Evolutionary conservation across 1,140 invertebrate genomes (phyloP).

Genomic region (Ganaspis sp.): DNA sequence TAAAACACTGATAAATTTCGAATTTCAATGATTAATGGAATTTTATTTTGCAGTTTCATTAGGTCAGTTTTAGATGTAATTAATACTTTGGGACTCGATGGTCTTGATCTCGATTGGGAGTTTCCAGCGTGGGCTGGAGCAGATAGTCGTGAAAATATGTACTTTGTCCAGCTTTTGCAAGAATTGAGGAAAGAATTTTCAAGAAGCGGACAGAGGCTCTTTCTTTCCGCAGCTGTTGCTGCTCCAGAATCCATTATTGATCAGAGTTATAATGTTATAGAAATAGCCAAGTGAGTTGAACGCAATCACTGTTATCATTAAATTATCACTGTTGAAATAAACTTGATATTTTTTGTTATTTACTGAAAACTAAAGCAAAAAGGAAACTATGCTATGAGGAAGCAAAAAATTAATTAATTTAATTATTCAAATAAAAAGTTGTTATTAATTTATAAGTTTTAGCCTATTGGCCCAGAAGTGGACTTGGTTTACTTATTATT

Average conservation of each 20-base stretch:
- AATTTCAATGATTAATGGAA: too few relatives aligned
- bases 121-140: slow-evolving; percentile 80
- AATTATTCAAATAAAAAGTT: too few relatives aligned
- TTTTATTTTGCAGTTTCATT: slow-evolving; percentile 79
- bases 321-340: too few relatives aligned
- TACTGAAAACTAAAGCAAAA: too few relatives aligned
- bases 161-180: slow-evolving; percentile 84
- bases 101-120: slow-evolving; percentile 92
- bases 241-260: slow-evolving; percentile 85
- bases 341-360: neutral
- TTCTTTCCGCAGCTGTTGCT: slow-evolving; percentile 86
- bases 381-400: too few relatives aligned
- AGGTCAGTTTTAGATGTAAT: slow-evolving; percentile 80
- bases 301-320: slow-evolving; percentile 27
- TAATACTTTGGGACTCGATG: slow-evolving; percentile 83
- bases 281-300: slow-evolving; percentile 82
- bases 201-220: slow-evolving; percentile 77
- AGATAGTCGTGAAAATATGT: slow-evolving; percentile 79
- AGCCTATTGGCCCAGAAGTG: too few relatives aligned
- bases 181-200: slow-evolving; percentile 82
- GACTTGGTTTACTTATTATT: too few relatives aligned
- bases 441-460: too few relatives aligned
- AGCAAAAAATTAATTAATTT: too few relatives aligned
- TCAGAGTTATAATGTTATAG: slow-evolving; percentile 84
- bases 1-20: too few relatives aligned